A percentile compares a stretch with the other conserved stretches of the same genome.
phyloP scores from a whole-genome alignment of 2,113 vertebrate genomes.

The Synchiropus splendidus region DNA sequence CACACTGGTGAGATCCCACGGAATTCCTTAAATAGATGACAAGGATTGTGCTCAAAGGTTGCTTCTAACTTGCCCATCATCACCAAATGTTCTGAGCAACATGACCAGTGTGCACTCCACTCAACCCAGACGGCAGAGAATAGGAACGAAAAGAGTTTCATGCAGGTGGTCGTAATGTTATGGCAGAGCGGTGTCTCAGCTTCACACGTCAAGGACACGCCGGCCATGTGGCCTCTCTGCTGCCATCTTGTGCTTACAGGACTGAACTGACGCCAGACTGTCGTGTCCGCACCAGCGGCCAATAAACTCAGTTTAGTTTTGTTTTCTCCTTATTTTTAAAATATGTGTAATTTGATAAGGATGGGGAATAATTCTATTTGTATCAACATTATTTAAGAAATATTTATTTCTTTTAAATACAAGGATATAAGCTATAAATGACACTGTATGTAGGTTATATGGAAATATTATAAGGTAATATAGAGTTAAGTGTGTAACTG shows the following conservation, averaged over 20 bases:
- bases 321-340: conserved; percentile 72
- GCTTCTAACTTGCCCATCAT: no score
- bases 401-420: conserved; percentile 65
- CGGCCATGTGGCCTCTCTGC: conserved; percentile 58
- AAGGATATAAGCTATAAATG: conserved; percentile 66
- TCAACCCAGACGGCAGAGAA: no score
- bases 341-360: conserved; percentile 79
- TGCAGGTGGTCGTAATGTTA: no score
- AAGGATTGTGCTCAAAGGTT: no score
- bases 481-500: conserved; percentile 76
- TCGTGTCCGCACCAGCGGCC: conserved; percentile 25
- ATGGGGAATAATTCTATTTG: conserved; percentile 69
- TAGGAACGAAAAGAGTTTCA: no score
- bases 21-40: no score
- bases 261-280: conserved; percentile 32
- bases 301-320: conserved; percentile 24
- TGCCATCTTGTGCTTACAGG: conserved; percentile 50
- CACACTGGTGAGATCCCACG: no score
- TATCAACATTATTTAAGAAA: conserved; percentile 89
- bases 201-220: conserved; percentile 23
- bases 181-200: no score
- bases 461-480: conserved; percentile 66
- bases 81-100: no score
- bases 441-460: conserved; percentile 68
- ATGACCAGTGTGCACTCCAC: no score